Evolutionary conservation across 2,797 vertebrate species (phyloP).

Genomic region (Peromyscus melanophrys): DNA sequence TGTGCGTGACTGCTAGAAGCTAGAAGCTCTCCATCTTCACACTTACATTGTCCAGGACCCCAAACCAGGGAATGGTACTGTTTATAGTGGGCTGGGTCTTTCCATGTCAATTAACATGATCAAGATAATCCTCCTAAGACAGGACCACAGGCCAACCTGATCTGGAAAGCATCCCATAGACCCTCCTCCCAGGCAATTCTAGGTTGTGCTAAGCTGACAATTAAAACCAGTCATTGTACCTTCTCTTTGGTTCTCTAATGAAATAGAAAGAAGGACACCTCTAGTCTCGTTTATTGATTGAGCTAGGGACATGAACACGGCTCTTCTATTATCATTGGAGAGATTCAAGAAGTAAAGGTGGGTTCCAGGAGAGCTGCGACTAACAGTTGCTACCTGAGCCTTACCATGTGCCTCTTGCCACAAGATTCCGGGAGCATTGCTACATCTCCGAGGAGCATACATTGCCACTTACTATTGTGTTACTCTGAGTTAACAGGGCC

Average conservation of each 20-base stretch:
- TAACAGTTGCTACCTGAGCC: neutral
- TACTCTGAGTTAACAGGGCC: neutral
- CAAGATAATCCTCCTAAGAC: neutral
- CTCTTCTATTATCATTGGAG: neutral
- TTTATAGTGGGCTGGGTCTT: neutral
- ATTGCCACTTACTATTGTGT: neutral
- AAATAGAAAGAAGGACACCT: neutral
- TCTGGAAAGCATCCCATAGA: no score
- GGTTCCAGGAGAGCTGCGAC: neutral
- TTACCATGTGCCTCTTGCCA: accelerated
- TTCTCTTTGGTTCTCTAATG: neutral
- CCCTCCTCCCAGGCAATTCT: no score
- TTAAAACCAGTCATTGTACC: neutral
- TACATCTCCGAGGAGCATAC: neutral
- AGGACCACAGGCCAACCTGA: neutral
- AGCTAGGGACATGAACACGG: neutral
- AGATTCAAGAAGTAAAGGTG: neutral
- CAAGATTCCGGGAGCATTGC: neutral
- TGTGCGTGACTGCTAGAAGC: no score
- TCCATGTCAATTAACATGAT: neutral
- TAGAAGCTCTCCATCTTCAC: neutral
- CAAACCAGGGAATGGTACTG: neutral
- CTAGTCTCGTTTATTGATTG: neutral
- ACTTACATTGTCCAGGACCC: no score
- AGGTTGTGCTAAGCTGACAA: no score